A percentile compares a stretch with the other conserved stretches of the same genome.
Evolutionary conservation across 2,797 vertebrate species (phyloP).

Genomic region (Denticeps clupeoides): DNA sequence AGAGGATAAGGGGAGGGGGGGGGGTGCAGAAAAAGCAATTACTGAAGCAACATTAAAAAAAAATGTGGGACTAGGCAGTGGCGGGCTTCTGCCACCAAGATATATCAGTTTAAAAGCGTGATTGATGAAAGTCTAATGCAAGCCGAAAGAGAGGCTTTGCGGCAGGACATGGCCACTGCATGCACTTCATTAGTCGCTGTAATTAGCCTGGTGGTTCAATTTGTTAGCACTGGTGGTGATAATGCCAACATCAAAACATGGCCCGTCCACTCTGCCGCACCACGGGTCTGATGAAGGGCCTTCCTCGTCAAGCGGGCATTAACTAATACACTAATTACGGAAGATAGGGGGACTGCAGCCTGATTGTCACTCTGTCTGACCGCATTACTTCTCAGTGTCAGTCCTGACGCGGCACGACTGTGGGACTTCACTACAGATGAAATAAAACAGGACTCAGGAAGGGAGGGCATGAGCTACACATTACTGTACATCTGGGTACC

Average conservation of each 20-base stretch:
- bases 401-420: constrained; percentile 51
- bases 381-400: constrained; percentile 63
- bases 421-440: constrained; percentile 21
- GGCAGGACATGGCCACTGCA: constrained; percentile 87
- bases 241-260: constrained; percentile 79
- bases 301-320: constrained; percentile 72
- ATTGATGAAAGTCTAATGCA: constrained; percentile 90
- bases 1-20: neutral
- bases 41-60: constrained; percentile 74
- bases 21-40: constrained; percentile 60
- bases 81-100: constrained; percentile 60
- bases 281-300: constrained; percentile 65
- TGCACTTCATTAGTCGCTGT: constrained; percentile 92
- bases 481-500: too few relatives aligned
- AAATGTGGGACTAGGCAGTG: constrained; percentile 59
- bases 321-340: constrained; percentile 92
- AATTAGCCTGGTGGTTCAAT: constrained; percentile 91
- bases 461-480: neutral
- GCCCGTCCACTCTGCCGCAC: neutral
- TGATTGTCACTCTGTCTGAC: constrained; percentile 66
- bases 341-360: constrained; percentile 55
- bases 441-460: constrained; percentile 12
- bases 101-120: constrained; percentile 78
- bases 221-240: constrained; percentile 87
- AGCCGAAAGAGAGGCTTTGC: constrained; percentile 80